Evolutionary conservation across 2,113 vertebrate species (phyloP).

Genomic region (Cottus gobio): DNA sequence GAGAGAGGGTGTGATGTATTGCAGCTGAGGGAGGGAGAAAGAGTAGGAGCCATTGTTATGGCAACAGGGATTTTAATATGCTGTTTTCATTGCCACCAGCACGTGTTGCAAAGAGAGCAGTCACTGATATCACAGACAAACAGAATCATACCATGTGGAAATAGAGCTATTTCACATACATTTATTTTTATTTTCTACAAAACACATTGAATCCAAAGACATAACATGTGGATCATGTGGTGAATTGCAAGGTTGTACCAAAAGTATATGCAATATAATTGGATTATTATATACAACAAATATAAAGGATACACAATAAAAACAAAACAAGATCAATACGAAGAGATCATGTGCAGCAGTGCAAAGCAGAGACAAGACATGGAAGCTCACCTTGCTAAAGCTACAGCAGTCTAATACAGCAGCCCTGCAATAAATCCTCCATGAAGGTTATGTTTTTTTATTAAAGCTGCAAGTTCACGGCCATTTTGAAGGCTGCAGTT

Average conservation of each 20-base stretch:
- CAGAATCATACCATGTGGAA: not conserved
- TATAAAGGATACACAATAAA: not conserved
- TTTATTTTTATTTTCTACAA: not conserved
- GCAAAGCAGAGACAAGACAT: not conserved
- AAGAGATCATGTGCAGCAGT: not conserved
- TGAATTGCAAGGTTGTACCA: not conserved
- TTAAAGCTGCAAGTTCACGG: not conserved
- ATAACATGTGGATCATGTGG: not conserved
- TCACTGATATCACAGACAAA: not conserved
- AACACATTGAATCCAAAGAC: not conserved
- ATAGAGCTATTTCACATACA: not conserved
- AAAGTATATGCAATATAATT: not conserved
- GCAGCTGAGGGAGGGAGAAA: slow-evolving; percentile 59
- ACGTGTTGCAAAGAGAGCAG: slow-evolving; percentile 40
- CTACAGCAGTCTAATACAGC: not conserved
- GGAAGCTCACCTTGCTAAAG: not conserved
- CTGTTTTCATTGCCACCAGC: slow-evolving; percentile 31
- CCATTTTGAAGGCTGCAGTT: not conserved
- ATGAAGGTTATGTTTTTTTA: not conserved
- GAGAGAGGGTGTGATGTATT: slow-evolving; percentile 65
- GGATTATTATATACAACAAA: not conserved
- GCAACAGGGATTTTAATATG: slow-evolving; percentile 48
- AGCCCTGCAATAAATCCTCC: not conserved
- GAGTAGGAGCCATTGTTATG: slow-evolving; percentile 59
- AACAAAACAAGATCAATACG: not conserved